These are phyloP conservation scores for Therioaphis trifolii DNA, from an alignment of 2,888 invertebrate genomes.

Conservation along the genomic window DNA sequence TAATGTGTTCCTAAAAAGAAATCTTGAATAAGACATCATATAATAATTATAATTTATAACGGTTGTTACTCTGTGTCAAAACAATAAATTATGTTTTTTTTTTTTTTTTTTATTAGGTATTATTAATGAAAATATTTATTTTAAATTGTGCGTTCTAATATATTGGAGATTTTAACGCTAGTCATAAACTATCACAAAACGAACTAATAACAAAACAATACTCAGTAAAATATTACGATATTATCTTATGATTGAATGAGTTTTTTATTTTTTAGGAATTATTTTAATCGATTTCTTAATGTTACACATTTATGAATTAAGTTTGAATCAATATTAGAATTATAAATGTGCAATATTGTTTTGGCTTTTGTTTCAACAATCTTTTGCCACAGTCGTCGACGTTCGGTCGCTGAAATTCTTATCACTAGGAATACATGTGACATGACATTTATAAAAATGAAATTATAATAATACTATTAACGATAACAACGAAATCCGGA, in stretches of 20 bases:
- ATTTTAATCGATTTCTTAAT: no score
- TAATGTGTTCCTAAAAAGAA: conserved; percentile 13
- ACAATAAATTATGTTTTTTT: conserved; percentile 36
- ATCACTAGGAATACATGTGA: not conserved
- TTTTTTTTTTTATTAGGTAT: not conserved
- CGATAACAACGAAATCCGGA: not conserved
- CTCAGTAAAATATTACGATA: not conserved
- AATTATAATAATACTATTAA: not conserved
- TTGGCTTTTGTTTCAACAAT: no score
- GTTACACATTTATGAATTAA: no score
- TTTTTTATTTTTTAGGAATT: no score
- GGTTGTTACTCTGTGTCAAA: conserved; percentile 41
- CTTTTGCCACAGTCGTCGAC: no score
- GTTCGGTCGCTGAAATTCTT: not conserved
- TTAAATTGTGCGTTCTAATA: not conserved
- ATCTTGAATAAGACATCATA: conserved; percentile 41
- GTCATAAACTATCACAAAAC: not conserved
- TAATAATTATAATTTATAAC: conserved; percentile 46
- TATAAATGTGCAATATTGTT: no score
- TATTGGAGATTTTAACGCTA: conserved; percentile 29
- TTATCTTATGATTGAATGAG: not conserved
- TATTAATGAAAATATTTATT: not conserved
- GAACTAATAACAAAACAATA: not conserved
- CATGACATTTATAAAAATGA: not conserved
- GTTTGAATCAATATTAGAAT: no score